Percentiles rank a stretch among this genome's conserved stretches.
These are phyloP conservation scores for Eulemur coronatus DNA, from an alignment of 2,797 vertebrate genomes.

Conservation along the genomic window DNA sequence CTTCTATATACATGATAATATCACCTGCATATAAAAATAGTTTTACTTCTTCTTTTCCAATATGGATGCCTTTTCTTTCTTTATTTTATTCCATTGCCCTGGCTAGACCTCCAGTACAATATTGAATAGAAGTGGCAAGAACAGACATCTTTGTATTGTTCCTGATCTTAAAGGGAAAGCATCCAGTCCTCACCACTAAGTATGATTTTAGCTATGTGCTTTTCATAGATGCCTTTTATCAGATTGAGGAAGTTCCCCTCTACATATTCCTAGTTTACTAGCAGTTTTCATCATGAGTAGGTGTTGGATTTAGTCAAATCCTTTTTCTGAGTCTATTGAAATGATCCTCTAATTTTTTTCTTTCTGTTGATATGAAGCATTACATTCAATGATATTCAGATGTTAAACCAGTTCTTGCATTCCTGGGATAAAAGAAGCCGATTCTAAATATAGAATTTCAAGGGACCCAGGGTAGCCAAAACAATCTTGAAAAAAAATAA, in stretches of 20 bases:
- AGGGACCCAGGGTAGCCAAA: background rate
- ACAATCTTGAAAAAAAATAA: background rate
- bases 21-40: background rate
- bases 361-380: background rate
- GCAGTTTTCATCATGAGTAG: background rate
- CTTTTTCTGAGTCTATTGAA: background rate
- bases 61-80: background rate
- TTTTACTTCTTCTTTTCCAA: background rate
- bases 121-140: background rate
- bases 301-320: background rate
- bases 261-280: background rate
- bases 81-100: background rate
- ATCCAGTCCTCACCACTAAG: background rate
- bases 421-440: background rate
- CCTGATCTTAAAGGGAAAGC: background rate
- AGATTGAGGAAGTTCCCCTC: background rate
- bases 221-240: background rate
- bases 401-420: background rate
- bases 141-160: background rate
- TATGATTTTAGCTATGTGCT: background rate
- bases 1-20: background rate
- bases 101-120: background rate
- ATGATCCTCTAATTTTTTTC: background rate
- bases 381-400: background rate
- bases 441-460: background rate